Evolutionary conservation across 2,888 invertebrate genomes (phyloP), one percentile per base, ranked within the genome.

Genomic region (Stomorhina lunata): DNA sequence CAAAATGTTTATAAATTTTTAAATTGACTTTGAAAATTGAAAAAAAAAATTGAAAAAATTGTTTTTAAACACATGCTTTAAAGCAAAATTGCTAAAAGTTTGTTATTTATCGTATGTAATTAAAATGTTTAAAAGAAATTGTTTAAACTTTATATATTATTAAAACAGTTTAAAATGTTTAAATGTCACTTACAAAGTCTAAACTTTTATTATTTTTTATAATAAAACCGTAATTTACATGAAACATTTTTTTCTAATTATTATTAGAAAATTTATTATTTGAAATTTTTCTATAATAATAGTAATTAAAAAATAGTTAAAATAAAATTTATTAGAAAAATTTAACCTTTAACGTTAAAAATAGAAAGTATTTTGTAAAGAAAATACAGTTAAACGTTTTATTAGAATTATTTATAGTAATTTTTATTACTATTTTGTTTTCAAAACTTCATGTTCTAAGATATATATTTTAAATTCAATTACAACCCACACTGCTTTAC

Each of bases 21-120:
- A 69, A 15, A 9, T 59, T 76, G 76, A 48, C 69, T 75, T 80
- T 80, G 73, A 80, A 68, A 55, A 27, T 12, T 29, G 2, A 27
- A 40, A 57, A 55, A 61, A 61, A 80, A 68, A 55, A 27, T 12
- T 29, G 2, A 27, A 40, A 57, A 55, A 61, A 61, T 7, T 17
- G 1, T 15, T 22, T 48, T 25, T 10, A 10, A 69, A 48, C 57
- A 48, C 20, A n/a, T 48, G 43, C 6, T 69, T 43, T 50, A 4
- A 2, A 40, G 34, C 34, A 50, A 22, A 48, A n/a, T 32, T 1
- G 15, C 34, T 66, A 50, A 9, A 29, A n/a, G 25, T 25, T 61
- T 27, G 0, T 15, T n/a, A n/a, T n/a, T n/a, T n/a, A n/a, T n/a
- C n/a, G 12, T 27, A 29, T 2, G 27, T 53, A 53, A 53, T 53